Evolutionary conservation across 2,113 vertebrate species (phyloP).

Genomic region (Stigmatopora argus): DNA sequence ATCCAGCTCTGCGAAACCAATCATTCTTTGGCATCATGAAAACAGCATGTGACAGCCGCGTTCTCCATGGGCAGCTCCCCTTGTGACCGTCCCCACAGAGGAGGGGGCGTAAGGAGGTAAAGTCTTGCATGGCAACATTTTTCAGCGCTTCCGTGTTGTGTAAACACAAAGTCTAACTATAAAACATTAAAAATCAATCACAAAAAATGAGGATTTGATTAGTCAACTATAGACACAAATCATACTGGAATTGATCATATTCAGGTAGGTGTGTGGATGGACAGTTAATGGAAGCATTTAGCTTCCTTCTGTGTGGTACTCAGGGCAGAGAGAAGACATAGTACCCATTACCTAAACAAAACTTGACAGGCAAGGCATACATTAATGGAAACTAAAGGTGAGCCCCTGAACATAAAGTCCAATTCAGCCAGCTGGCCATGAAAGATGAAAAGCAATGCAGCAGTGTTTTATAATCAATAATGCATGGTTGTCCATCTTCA

Average conservation of each 20-base stretch:
- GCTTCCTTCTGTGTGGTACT: conserved; percentile 31
- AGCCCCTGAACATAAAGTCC: conserved; percentile 33
- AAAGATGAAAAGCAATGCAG: conserved; percentile 63
- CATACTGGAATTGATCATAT: neutral
- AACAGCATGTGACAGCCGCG: conserved; percentile 60
- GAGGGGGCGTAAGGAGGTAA: conserved; percentile 38
- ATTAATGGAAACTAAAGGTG: conserved; percentile 23
- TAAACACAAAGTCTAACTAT: neutral
- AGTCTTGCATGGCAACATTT: conserved; percentile 37
- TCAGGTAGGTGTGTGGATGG: neutral
- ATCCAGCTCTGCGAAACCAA: conserved; percentile 52
- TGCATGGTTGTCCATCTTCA: conserved; percentile 67
- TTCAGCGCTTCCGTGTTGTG: conserved; percentile 12
- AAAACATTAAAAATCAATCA: neutral
- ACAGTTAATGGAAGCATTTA: conserved; percentile 29
- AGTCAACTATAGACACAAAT: neutral
- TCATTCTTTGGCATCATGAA: conserved; percentile 57
- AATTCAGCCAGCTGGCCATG: conserved; percentile 36
- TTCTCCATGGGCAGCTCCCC: conserved; percentile 53
- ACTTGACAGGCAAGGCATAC: conserved; percentile 12
- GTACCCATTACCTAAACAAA: conserved; percentile 23
- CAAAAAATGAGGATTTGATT: neutral
- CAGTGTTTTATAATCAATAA: conserved; percentile 72
- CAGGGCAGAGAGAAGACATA: neutral
- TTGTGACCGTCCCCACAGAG: conserved; percentile 44